Evolutionary conservation across 92 coral and sea anemone genomes (phyloP).

Genomic region (Palythoa grandis): DNA sequence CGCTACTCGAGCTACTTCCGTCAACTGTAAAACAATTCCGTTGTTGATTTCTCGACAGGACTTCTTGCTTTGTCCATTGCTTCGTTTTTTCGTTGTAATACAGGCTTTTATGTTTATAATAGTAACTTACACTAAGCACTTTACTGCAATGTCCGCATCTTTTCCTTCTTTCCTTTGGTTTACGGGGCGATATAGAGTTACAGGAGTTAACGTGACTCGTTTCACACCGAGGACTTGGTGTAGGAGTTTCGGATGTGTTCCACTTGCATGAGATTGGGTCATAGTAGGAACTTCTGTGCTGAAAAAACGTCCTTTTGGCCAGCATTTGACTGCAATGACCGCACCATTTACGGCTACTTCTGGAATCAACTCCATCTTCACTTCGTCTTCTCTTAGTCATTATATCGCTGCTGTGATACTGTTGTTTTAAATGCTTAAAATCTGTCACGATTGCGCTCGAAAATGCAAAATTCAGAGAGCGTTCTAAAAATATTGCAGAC

Average conservation of each 20-base stretch:
- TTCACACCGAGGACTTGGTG: neutral
- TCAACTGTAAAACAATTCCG: conserved; percentile 12
- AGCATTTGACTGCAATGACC: conserved; percentile 16
- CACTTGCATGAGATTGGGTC: conserved; percentile 9
- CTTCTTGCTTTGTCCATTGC: neutral
- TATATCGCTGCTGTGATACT: neutral
- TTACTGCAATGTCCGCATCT: conserved; percentile 11
- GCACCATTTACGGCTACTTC: conserved; percentile 2
- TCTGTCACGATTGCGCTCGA: conserved; percentile 5
- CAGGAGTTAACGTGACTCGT: neutral
- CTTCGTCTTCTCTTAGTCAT: conserved; percentile 16
- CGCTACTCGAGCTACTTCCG: conserved; percentile 5
- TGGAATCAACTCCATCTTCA: neutral
- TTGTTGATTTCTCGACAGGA: neutral
- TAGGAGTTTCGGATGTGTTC: conserved; percentile 4
- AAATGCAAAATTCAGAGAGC: neutral
- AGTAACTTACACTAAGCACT: conserved; percentile 8
- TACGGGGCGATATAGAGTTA: neutral
- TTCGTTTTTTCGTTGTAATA: conserved; percentile 3
- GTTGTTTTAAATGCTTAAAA: too few relatives aligned
- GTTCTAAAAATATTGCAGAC: neutral
- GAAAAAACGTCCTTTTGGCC: conserved; percentile 11
- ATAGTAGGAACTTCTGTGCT: conserved; percentile 14
- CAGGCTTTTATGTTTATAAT: conserved; percentile 5
- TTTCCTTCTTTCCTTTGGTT: neutral